Conservation (phyloP, 2,113 vertebrate genomes). For the Hystrix cristata region DNA sequence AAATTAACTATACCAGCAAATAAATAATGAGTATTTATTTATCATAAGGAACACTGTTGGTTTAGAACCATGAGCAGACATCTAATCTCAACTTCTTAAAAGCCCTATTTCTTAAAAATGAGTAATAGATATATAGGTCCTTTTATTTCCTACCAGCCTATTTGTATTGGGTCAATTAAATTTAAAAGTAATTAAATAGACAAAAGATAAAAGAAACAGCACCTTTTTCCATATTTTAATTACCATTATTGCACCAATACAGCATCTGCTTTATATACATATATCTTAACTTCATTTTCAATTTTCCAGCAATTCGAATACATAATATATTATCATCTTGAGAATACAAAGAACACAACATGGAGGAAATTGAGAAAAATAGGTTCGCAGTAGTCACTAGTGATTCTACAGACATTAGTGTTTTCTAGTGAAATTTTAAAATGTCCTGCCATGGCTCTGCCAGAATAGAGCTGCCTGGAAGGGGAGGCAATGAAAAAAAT, state of each 20-base stretch:
- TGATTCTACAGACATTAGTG: slow-evolving; percentile 78
- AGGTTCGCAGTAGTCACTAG: slow-evolving; percentile 84
- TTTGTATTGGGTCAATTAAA: background rate
- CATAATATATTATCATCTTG: slow-evolving; percentile 90
- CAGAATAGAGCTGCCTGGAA: slow-evolving; percentile 72
- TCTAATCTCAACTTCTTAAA: slow-evolving; percentile 33
- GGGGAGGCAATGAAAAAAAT: slow-evolving; percentile 42
- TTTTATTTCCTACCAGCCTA: slow-evolving; percentile 16
- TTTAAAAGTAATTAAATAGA: slow-evolving; percentile 53
- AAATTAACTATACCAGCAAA: slow-evolving; percentile 10
- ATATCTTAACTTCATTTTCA: slow-evolving; percentile 86
- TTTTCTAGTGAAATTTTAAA: slow-evolving; percentile 84
- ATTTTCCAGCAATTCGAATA: slow-evolving; percentile 88
- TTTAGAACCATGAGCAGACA: background rate
- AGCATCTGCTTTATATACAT: slow-evolving; percentile 90
- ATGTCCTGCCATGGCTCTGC: slow-evolving; percentile 76
- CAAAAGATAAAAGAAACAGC: slow-evolving; percentile 62
- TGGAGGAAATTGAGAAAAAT: slow-evolving; percentile 84
- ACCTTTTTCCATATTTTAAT: slow-evolving; percentile 87
- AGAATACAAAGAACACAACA: slow-evolving; percentile 87
- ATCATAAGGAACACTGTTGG: background rate
- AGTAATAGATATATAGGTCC: slow-evolving; percentile 1
- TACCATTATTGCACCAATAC: slow-evolving; percentile 89
- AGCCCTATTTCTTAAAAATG: slow-evolving; percentile 20
- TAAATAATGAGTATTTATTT: background rate